Evolutionary conservation across 2,888 invertebrate species (phyloP), one percentile per base, ranked within the genome.

Genomic region (Noctua fimbriata): DNA sequence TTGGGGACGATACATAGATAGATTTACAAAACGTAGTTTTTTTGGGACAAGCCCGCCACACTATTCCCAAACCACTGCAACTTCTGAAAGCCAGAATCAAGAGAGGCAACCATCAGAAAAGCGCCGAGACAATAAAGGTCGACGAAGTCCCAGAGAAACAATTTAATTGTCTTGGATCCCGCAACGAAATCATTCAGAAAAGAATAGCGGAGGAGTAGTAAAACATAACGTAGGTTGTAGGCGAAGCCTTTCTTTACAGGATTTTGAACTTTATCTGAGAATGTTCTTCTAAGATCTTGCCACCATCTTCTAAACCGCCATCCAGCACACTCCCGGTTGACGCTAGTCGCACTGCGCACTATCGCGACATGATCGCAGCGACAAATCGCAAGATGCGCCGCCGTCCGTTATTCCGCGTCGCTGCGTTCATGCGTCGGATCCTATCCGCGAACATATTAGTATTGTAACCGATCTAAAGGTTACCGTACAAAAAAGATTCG

Each of bases 341-440:
- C 87, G 90, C 92, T 93, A 93, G 93, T 90, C 89, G 88, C 88
- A 82, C 82, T 82, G 89, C 85, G 85, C 87, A 83, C 90, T 92
- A 93, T 94, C 93, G 88, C 90, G 90, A 92, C 92, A 92, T 89
- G 93, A 94, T 94, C 92, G 91, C 91, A 89, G 91, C 92, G 94
- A 94, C 94, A 95, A 95, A 95, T 94, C 92, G 95, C 93, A 89
- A 92, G 88, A 88, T 90, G 92, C 90, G 90, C 84, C 87, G 84
- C 76, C 83, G 89, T 85, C 84, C 73, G 89, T 90, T 89, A 90
- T 93, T 93, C 92, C 91, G 92, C 93, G 87, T 90, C 91, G 90
- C 79, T 93, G 94, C 91, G 84, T 87, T 77, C 88, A 88, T 86
- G 90, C 89, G 90, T 89, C 89, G 74, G 85, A 88, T 88, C 89